Percentiles rank a stretch among this genome's conserved stretches.
Conservation (phyloP, 2,888 invertebrate species). For the Tuta absoluta region DNA sequence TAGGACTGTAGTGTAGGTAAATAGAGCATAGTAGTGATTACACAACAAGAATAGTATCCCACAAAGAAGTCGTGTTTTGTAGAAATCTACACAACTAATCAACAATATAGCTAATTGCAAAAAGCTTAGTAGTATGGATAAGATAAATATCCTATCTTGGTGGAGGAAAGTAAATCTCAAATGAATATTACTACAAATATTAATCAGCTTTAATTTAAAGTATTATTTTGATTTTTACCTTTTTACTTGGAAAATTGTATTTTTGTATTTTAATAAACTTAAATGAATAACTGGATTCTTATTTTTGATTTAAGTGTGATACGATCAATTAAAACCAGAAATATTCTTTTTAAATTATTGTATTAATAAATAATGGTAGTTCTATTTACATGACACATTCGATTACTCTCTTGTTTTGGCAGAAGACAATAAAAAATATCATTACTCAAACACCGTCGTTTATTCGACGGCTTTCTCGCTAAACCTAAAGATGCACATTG, state of each 20-base stretch:
- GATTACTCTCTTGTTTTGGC: slow-evolving; percentile 80
- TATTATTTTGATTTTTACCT: neutral
- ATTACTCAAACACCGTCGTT: slow-evolving; percentile 54
- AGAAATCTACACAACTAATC: too few relatives aligned
- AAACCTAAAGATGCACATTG: slow-evolving; percentile 57
- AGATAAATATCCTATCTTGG: too few relatives aligned
- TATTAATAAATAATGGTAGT: slow-evolving; percentile 82
- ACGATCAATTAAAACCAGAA: slow-evolving; percentile 39
- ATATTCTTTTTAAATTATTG: slow-evolving; percentile 76
- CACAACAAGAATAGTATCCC: too few relatives aligned
- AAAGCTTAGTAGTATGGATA: too few relatives aligned
- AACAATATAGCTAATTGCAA: too few relatives aligned
- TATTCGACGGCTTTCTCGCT: slow-evolving; percentile 29
- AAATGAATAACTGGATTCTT: too few relatives aligned
- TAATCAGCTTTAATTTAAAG: neutral
- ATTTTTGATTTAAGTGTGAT: too few relatives aligned
- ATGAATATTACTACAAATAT: neutral
- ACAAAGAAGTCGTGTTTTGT: too few relatives aligned
- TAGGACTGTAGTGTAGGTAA: too few relatives aligned
- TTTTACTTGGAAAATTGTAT: neutral
- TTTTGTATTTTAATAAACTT: neutral
- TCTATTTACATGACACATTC: slow-evolving; percentile 82
- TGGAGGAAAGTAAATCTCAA: slow-evolving; percentile 3
- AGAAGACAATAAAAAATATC: slow-evolving; percentile 79
- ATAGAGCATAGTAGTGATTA: too few relatives aligned